Evolutionary conservation across 2,113 vertebrate genomes (phyloP).

Genomic region (Pedionomus torquatus): DNA sequence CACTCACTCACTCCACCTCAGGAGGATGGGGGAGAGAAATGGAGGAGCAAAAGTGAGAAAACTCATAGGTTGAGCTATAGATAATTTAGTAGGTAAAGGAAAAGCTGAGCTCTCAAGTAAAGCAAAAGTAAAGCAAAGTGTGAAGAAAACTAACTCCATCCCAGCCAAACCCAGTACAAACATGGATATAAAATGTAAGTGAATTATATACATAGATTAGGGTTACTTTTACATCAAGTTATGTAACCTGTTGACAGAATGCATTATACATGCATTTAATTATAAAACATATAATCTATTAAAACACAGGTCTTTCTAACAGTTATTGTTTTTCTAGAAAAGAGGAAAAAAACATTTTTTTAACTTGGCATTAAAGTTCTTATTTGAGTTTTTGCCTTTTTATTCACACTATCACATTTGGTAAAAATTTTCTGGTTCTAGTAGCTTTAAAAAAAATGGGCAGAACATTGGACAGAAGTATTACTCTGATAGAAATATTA

Average conservation of each 20-base stretch:
- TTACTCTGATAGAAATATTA: neutral
- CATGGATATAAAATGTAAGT: neutral
- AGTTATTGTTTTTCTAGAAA: neutral
- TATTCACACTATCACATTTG: neutral
- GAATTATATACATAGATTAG: neutral
- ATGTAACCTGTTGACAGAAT: neutral
- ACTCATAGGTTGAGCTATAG: neutral
- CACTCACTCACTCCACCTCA: rapidly evolving
- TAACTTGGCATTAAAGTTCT: neutral
- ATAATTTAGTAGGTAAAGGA: neutral
- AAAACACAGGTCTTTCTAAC: neutral
- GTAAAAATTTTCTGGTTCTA: neutral
- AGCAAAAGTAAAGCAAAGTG: neutral
- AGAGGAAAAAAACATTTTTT: neutral
- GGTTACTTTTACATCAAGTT: neutral
- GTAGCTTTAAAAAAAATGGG: neutral
- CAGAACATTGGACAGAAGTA: neutral
- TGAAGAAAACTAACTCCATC: neutral
- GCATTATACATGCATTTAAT: neutral
- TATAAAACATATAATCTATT: neutral
- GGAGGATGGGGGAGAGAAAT: neutral
- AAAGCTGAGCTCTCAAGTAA: neutral
- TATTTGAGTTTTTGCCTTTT: neutral
- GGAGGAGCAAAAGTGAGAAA: neutral
- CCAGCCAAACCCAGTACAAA: neutral